A percentile compares a stretch with the other conserved stretches of the same genome.
phyloP scores from a whole-genome alignment of 2,888 invertebrate genomes.

The Aethes cnicana region DNA sequence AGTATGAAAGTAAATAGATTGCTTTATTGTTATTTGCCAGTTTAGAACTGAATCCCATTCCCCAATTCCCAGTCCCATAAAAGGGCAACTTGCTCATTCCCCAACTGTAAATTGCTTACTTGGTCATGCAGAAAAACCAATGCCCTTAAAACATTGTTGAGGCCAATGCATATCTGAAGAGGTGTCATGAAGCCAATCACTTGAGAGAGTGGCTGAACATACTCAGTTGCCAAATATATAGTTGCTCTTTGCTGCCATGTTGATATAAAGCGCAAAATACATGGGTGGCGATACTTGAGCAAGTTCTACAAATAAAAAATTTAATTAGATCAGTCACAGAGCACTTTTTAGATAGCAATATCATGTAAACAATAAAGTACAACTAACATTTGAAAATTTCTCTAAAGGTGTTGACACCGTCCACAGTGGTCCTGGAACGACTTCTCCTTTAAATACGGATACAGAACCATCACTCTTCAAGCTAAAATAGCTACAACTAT shows the following conservation, averaged over 20 bases:
- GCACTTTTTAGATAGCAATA: background rate
- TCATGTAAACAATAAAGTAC: background rate
- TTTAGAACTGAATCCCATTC: no score
- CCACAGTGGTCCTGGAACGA: slow-evolving; percentile 85
- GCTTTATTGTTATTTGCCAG: no score
- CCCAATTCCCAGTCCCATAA: no score
- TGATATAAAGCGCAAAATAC: slow-evolving; percentile 90
- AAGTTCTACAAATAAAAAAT: slow-evolving; percentile 86
- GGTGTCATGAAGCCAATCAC: slow-evolving; percentile 84
- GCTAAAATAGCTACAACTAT: slow-evolving; percentile 78
- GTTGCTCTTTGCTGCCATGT: slow-evolving; percentile 90
- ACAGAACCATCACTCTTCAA: slow-evolving; percentile 82
- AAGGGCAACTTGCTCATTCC: no score
- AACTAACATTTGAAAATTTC: slow-evolving; percentile 85
- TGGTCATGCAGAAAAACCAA: slow-evolving; percentile 92
- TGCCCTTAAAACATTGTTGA: slow-evolving; percentile 90
- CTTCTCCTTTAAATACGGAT: slow-evolving; percentile 89
- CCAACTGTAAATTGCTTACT: slow-evolving; percentile 67
- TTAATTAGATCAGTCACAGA: no score
- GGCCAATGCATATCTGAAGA: slow-evolving; percentile 91
- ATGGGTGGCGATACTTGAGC: slow-evolving; percentile 93
- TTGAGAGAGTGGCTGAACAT: slow-evolving; percentile 88
- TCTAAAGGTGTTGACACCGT: slow-evolving; percentile 86
- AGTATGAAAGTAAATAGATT: no score
- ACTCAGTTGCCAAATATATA: slow-evolving; percentile 91